These are phyloP conservation scores for Tolmerus cingulatus DNA, from an alignment of 2,888 invertebrate species.

Conservation along the genomic window DNA sequence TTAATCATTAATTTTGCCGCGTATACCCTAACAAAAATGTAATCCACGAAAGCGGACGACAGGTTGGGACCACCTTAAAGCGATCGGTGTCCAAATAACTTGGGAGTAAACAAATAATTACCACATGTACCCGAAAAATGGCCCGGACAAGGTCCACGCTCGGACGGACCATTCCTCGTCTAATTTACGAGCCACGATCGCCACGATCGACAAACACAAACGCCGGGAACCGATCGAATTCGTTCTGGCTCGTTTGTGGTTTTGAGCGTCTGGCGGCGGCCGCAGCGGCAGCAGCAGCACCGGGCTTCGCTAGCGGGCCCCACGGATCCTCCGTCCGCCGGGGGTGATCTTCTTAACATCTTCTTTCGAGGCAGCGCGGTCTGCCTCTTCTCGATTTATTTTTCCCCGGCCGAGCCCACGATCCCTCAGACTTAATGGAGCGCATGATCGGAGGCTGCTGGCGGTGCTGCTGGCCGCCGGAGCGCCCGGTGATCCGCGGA, in stretches of 20 bases:
- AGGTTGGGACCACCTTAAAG: slow-evolving; percentile 25
- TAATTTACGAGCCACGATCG: slow-evolving; percentile 50
- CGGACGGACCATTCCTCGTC: slow-evolving; percentile 30
- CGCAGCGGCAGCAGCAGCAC: not conserved
- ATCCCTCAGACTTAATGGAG: slow-evolving; percentile 49
- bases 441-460: slow-evolving; percentile 43
- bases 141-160: slow-evolving; percentile 36
- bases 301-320: not conserved
- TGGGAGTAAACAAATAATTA: slow-evolving; percentile 47
- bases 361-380: slow-evolving; percentile 3
- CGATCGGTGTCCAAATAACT: slow-evolving; percentile 16
- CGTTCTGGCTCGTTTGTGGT: slow-evolving; percentile 47
- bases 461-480: slow-evolving; percentile 34
- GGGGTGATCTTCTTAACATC: slow-evolving; percentile 34
- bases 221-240: slow-evolving; percentile 42
- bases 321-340: not conserved
- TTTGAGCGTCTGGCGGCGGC: slow-evolving; percentile 1
- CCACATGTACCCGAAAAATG: slow-evolving; percentile 41
- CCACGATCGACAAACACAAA: slow-evolving; percentile 48
- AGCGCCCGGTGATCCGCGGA: slow-evolving; percentile 39
- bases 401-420: slow-evolving; percentile 14
- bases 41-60: not conserved
- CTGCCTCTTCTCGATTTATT: slow-evolving; percentile 23
- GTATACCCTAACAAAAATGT: not conserved
- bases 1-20: not conserved